These are phyloP conservation scores for Galerucella calmariensis DNA, from an alignment of 2,888 invertebrate species.

Conservation along the genomic window DNA sequence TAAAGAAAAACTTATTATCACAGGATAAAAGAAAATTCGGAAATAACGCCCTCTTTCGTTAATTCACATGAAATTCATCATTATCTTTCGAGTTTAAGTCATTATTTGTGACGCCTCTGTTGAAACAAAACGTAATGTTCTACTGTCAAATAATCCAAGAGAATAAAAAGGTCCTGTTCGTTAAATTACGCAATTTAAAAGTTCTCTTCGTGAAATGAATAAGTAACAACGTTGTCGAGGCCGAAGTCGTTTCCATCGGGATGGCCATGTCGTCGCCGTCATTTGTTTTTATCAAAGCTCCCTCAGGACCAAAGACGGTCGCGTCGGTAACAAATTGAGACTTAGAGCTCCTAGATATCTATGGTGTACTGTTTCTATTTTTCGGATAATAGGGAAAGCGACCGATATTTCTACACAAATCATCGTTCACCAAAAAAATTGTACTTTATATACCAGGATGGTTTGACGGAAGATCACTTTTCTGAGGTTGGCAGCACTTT, in stretches of 20 bases:
- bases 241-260: constrained; percentile 63
- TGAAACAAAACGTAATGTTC: constrained; percentile 6
- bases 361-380: not conserved
- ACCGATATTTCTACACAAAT: too few relatives aligned
- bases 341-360: constrained; percentile 20
- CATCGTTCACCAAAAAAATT: too few relatives aligned
- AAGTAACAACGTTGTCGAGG: constrained; percentile 60
- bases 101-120: constrained; percentile 16
- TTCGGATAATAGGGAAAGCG: not conserved
- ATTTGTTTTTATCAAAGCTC: constrained; percentile 64
- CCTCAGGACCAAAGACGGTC: constrained; percentile 54
- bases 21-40: too few relatives aligned
- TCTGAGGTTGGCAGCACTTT: too few relatives aligned
- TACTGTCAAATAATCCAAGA: constrained; percentile 46
- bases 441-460: too few relatives aligned
- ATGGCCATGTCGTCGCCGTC: constrained; percentile 63
- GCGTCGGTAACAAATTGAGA: constrained; percentile 54
- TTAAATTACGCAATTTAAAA: constrained; percentile 67
- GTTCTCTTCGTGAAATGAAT: constrained; percentile 67
- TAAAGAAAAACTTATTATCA: too few relatives aligned
- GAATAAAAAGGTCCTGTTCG: constrained; percentile 60
- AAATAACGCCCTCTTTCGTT: too few relatives aligned
- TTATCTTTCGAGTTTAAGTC: not conserved
- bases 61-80: too few relatives aligned
- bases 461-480: too few relatives aligned